These are phyloP conservation scores for Gorilla gorilla DNA, from an alignment of 2,113 vertebrate species.

Conservation along the genomic window DNA sequence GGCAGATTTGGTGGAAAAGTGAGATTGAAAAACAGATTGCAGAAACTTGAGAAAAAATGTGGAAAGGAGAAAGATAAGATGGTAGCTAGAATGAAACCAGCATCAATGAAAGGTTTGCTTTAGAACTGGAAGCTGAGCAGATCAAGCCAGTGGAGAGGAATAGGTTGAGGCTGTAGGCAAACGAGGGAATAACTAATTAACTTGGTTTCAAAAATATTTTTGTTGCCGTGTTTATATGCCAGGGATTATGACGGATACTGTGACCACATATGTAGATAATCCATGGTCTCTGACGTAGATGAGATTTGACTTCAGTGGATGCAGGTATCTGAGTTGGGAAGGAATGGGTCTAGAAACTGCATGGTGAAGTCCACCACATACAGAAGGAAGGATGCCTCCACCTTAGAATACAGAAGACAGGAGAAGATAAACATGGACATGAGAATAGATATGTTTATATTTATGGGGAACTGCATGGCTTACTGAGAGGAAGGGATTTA, in stretches of 20 bases:
- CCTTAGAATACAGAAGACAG: background rate
- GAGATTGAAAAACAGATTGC: background rate
- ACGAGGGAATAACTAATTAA: background rate
- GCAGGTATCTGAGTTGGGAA: background rate
- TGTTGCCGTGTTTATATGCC: accelerated
- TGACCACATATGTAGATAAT: too few species aligned
- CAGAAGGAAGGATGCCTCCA: accelerated
- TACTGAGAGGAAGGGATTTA: too few species aligned
- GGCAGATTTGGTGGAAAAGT: background rate
- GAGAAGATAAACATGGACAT: background rate
- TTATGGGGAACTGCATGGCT: accelerated
- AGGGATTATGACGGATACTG: accelerated
- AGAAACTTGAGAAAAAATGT: background rate
- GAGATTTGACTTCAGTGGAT: background rate
- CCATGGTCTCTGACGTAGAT: accelerated
- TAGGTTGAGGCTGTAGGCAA: accelerated
- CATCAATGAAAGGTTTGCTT: background rate
- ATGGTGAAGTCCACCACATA: accelerated
- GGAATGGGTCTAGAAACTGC: background rate
- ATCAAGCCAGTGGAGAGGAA: background rate
- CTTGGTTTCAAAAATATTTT: too few species aligned
- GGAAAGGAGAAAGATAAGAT: background rate
- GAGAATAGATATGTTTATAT: accelerated
- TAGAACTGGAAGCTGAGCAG: background rate
- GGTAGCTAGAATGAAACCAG: background rate